Evolutionary conservation across 2,888 invertebrate genomes (phyloP).

Genomic region (Nemoura dubitans): DNA sequence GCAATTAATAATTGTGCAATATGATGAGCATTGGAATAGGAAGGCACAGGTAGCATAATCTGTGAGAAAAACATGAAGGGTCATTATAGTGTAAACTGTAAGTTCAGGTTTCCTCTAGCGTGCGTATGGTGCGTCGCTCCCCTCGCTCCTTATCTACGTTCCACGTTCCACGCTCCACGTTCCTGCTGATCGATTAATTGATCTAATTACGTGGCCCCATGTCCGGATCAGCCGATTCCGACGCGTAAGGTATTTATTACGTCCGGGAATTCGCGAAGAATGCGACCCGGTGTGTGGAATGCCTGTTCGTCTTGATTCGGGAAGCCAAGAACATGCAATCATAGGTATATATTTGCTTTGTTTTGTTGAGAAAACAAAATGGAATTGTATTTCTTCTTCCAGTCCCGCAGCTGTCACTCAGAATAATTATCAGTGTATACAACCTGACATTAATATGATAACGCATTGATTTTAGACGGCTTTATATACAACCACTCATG

Average conservation of each 20-base stretch:
- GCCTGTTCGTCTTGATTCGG: neutral
- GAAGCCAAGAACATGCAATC: neutral
- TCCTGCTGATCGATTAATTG: neutral
- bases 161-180: neutral
- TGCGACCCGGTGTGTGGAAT: neutral
- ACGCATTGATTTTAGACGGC: no score
- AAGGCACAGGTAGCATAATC: no score
- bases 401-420: no score
- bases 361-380: neutral
- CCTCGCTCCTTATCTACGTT: neutral
- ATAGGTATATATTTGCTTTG: no score
- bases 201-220: neutral
- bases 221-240: neutral
- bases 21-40: no score
- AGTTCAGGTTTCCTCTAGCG: no score
- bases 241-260: neutral
- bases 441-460: no score
- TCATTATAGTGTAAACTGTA: neutral
- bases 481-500: no score
- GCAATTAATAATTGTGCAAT: neutral
- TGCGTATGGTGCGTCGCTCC: neutral
- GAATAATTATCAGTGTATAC: neutral
- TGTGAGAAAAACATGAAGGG: neutral
- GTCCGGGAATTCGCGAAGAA: neutral
- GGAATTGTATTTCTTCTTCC: neutral